Base-by-base conservation (phyloP, 2,797 vertebrate genomes). In the Bradypodion pumilum region DNA sequence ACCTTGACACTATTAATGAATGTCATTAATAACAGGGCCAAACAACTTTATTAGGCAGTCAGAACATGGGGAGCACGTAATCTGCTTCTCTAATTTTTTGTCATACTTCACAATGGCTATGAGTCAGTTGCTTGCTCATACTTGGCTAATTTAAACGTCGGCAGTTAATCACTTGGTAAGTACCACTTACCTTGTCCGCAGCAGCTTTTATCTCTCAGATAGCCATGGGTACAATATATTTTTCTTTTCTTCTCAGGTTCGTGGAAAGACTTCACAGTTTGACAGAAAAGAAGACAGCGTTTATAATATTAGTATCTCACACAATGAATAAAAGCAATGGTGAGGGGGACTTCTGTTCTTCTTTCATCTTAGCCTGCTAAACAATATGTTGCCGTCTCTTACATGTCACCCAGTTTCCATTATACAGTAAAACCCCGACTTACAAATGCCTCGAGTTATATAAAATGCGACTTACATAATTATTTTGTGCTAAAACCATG, bases 1-100 rank as follows among this genome's bases (percentile, higher is more conserved):
- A 27, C 42, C 59, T 19, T 32, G 13, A 68, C 76, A 13, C 42
- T 15, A 37, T 85, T 79, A 66, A 83, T 86, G 82, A 70, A 60
- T 1, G 1, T 1, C 37, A 59, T 8, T 78, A n/a, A n/a, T n/a
- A n/a, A n/a, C n/a, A n/a, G n/a, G n/a, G n/a, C n/a, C n/a, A n/a
- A n/a, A n/a, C n/a, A n/a, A n/a, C n/a, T n/a, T n/a, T n/a, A n/a
- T n/a, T n/a, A n/a, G n/a, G n/a, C n/a, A n/a, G n/a, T n/a, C n/a
- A n/a, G n/a, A n/a, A n/a, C n/a, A n/a, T n/a, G n/a, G n/a, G n/a
- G n/a, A n/a, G n/a, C 8, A 15, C 37, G 10, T 1, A 42, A 25
- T 32, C 10, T 1, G 27, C 62, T 65, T 21, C 16, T 73, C 2
- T 37, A 59, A 85, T 82, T 79, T 77, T 59, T 56, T 73, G 19